Evolutionary conservation across 1,140 invertebrate genomes (phyloP), one percentile per base, ranked within the genome.

Genomic region (Lordiphosa collinella): DNA sequence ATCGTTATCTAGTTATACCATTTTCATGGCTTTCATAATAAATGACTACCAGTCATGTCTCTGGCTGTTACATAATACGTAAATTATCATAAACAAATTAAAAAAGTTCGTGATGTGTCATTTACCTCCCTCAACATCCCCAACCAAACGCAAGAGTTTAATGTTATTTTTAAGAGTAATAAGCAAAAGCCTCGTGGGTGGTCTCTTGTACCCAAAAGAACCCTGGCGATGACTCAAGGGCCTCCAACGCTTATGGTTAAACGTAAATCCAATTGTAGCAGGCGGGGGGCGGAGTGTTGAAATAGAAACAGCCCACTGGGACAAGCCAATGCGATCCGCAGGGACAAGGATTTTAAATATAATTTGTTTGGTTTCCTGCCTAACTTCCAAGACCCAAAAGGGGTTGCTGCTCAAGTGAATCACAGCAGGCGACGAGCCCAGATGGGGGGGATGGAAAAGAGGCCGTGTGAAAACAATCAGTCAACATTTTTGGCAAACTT

Each of bases 71-170:
- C 35, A 48, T 54, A 79, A 73, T 47, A 46, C 78, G 65, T 84
- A 84, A 84, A 85, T 84, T 84, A 84, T 84, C 79, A 85, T 84
- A 84, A 84, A 84, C 73, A 85, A 84, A 84, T 84, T 84, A 84
- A 79, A 84, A 84, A 84, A 84, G 73, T 84, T 85, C 73, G 69
- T 86, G 74, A 79, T 74, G 78, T 84, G 78, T 85, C 78, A 74
- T 79, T 79, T 70, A 66, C 25, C 25, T 29, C 25, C 25, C 67
- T 63, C 55, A 68, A 44, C 48, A 50, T 18, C 16, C 32, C 38
- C 35, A n/a, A n/a, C 14, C 3, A 36, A 10, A 12, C n/a, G 54
- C 18, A 41, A 47, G 58, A 80, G 76, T 67, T 80, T 70, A 70
- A 52, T 64, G 54, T 36, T 61, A 29, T 29, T 54, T 73, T 76